Conservation (phyloP, 2,113 vertebrate genomes). For the Chloropsis hardwickii region DNA sequence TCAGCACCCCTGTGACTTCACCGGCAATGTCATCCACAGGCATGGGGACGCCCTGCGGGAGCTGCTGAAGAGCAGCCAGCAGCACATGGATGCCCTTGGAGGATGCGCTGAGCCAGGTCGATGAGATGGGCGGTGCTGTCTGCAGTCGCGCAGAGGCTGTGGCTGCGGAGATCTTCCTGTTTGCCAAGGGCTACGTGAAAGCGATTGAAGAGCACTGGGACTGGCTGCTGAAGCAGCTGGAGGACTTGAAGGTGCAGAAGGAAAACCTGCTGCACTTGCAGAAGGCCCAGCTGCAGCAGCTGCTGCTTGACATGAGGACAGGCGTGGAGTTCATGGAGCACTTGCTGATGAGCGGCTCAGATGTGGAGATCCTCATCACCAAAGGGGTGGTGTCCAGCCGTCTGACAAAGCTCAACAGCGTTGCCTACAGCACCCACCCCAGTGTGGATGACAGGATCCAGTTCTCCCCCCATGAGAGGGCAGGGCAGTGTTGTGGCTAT, state of each 20-base stretch:
- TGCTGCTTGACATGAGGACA: slow-evolving; percentile 79
- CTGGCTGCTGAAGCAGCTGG: slow-evolving; percentile 80
- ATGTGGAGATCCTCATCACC: slow-evolving; percentile 84
- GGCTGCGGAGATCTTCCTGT: slow-evolving; percentile 74
- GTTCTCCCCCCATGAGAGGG: slow-evolving; percentile 78
- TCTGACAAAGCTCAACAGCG: slow-evolving; percentile 74
- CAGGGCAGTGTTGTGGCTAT: slow-evolving; percentile 79
- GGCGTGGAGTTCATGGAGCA: slow-evolving; percentile 83
- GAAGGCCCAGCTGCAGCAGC: slow-evolving; percentile 84
- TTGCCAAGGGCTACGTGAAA: slow-evolving; percentile 77
- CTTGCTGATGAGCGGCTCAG: slow-evolving; percentile 80
- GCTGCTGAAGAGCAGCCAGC: slow-evolving; percentile 76
- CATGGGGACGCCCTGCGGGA: slow-evolving; percentile 80
- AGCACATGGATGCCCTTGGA: slow-evolving; percentile 77
- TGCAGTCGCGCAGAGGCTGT: slow-evolving; percentile 51
- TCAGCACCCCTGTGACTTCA: slow-evolving; percentile 79
- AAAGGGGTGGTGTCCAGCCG: slow-evolving; percentile 81
- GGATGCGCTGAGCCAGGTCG: slow-evolving; percentile 71
- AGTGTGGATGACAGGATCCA: slow-evolving; percentile 67
- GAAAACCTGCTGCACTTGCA: slow-evolving; percentile 85
- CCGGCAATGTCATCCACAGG: slow-evolving; percentile 67
- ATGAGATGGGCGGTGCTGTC: slow-evolving; percentile 64
- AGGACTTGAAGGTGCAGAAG: slow-evolving; percentile 78
- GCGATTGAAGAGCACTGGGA: slow-evolving; percentile 82
- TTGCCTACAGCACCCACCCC: slow-evolving; percentile 56